Evolutionary conservation across 1,140 invertebrate genomes (phyloP), one percentile per base, ranked within the genome.

Genomic region (Drosophila dunni): DNA sequence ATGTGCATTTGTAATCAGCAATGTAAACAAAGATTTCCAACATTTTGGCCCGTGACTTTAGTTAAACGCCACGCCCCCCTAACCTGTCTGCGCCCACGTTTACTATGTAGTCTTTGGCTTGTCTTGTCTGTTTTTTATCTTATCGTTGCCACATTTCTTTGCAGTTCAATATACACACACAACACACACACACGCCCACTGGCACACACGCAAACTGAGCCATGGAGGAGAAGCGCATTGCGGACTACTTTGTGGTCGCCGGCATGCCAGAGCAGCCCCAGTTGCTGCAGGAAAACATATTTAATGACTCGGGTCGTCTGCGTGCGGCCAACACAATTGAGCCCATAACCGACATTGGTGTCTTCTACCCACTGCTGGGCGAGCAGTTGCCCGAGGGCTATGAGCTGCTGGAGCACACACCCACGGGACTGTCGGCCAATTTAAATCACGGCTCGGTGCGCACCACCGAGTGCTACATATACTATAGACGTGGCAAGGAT

Each of bases 221-320:
- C 17, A 97, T 97, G 96, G 96, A 97, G 88, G 96, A 97, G 82
- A 94, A 96, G 86, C 94, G 96, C 92, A 95, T 97, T 54, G 96
- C 96, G 15, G 96, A 99, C 93, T 99, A 99, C 93, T 99, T 99
- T 94, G 98, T 99, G 66, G 96, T 99, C 42, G 98, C 98, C 91
- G 98, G 98, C 13, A 93, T 99, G 86, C 96, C 97, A 8, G 96
- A 96, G 36, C 94, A 97, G 91, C 94, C 95, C 53, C 93, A 97
- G 93, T 94, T 95, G 91, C 92, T 98, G 20, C 96, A 97, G 88
- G 97, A 98, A 90, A 95, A 95, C 71, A 95, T 95, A 94, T 94
- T 95, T 91, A 94, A 95, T 76, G 96, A 98, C 93, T 95, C 96
- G 88, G 95, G 96, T 8, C 95, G 96, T 79, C 94, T 98, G 3